Base-by-base conservation (phyloP, 2,888 invertebrate genomes). In the Embidobia sp. region DNA sequence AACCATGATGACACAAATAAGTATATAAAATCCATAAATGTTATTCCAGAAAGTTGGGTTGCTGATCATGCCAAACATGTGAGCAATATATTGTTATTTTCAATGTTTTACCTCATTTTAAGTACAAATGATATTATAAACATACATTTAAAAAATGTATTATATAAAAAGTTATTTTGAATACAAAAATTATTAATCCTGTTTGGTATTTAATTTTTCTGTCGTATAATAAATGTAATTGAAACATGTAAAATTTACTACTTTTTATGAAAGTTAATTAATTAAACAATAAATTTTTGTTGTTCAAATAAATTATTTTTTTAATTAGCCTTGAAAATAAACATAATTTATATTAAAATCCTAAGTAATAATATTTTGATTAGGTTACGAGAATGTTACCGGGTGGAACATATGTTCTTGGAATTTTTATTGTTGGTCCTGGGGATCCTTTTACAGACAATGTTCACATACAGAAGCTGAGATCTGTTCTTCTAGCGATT, bases 401-500 rank as follows among this genome's bases (percentile, higher is more conserved):
- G 26, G 98, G 97, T 35, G 97, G 97, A 42, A 93, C 97, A 91
- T 93, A 93, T 90, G 94, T 97, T 46, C 91, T 96, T 86, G 97
- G 95, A 79, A 91, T 97, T 81, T 97, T 96, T 89, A 90, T 96
- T 22, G 92, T 94, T 55, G 93, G 93, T 11, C 92, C 93, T 76
- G 93, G 92, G 77, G 93, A 94, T 82, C 90, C 93, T 57, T 91
- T 94, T 82, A 92, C 90, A 72, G 91, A 92, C 59, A 90, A 90
- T 22, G 91, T 91, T 53, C 90, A 91, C 80, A 90, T 92, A 57
- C 90, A 91, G 48, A 93, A 93, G 90, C 86, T 94, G 0, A 92
- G 91, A 86, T 90, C 91, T 3, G 90, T 94, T 80, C 85, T 94
- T 15, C 90, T 90, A 59, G 90, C 92, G 44, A 91, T 93, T 59